These are phyloP conservation scores for Cherax destructor DNA, from an alignment of 1,140 invertebrate genomes.

Conservation along the genomic window DNA sequence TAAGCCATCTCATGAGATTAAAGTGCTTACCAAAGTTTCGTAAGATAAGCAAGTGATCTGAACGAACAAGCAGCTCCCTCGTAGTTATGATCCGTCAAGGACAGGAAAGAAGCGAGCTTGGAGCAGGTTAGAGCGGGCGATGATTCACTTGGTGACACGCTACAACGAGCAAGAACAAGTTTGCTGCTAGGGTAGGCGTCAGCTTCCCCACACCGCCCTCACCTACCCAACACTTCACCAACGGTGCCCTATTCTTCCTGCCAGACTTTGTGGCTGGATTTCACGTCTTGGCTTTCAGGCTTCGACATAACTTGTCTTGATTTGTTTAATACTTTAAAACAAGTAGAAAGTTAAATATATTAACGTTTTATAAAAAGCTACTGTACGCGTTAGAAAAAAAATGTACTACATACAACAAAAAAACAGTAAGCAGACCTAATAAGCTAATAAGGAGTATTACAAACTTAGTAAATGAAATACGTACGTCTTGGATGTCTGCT, in stretches of 20 bases:
- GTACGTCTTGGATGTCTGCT: too few species aligned
- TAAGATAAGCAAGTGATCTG: background rate
- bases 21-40: background rate
- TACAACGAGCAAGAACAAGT: constrained; percentile 16
- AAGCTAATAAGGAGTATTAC: too few species aligned
- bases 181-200: constrained; percentile 1
- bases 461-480: too few species aligned
- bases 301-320: background rate
- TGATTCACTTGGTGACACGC: constrained; percentile 12
- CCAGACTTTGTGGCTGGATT: background rate
- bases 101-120: background rate
- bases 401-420: too few species aligned
- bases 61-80: background rate
- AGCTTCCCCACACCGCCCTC: too few species aligned
- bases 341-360: too few species aligned
- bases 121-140: background rate
- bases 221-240: background rate
- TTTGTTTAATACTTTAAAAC: background rate
- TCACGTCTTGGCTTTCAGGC: background rate
- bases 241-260: background rate
- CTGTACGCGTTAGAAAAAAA: too few species aligned
- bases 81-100: background rate
- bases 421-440: too few species aligned
- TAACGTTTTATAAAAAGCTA: too few species aligned
- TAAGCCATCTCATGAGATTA: too few species aligned